These are phyloP conservation scores for Linurgus olivaceus DNA, from an alignment of 2,797 vertebrate species.

Conservation along the genomic window DNA sequence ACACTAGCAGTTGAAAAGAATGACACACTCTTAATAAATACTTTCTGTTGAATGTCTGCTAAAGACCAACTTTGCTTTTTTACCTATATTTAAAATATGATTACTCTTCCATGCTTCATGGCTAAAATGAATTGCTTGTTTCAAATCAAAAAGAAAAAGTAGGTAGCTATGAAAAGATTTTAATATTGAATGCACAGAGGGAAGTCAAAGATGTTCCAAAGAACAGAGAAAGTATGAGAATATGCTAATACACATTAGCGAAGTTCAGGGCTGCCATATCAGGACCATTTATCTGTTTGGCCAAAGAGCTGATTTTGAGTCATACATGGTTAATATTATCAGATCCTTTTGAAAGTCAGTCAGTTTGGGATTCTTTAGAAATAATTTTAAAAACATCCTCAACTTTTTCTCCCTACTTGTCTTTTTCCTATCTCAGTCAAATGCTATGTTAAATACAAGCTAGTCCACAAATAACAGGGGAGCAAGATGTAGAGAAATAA, in stretches of 20 bases:
- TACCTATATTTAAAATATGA: neutral
- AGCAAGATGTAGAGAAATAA: neutral
- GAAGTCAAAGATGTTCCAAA: neutral
- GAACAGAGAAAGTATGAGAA: neutral
- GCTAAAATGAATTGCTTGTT: neutral
- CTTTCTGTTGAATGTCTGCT: neutral
- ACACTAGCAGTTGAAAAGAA: neutral
- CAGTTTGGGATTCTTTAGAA: neutral
- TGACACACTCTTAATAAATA: neutral
- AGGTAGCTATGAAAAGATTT: neutral
- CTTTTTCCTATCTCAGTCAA: neutral
- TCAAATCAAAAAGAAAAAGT: neutral
- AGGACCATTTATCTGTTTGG: neutral
- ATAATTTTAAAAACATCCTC: fast-evolving
- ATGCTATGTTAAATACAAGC: neutral
- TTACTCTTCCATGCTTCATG: neutral
- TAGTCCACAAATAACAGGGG: neutral
- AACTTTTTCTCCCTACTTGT: neutral
- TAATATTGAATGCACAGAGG: neutral
- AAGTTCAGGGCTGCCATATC: neutral
- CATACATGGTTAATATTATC: neutral
- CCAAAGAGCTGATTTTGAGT: neutral
- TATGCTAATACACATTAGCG: neutral
- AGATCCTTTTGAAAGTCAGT: neutral
- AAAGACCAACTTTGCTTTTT: neutral